Evolutionary conservation across 2,797 vertebrate species (phyloP).

Genomic region (Poecilia gillii): DNA sequence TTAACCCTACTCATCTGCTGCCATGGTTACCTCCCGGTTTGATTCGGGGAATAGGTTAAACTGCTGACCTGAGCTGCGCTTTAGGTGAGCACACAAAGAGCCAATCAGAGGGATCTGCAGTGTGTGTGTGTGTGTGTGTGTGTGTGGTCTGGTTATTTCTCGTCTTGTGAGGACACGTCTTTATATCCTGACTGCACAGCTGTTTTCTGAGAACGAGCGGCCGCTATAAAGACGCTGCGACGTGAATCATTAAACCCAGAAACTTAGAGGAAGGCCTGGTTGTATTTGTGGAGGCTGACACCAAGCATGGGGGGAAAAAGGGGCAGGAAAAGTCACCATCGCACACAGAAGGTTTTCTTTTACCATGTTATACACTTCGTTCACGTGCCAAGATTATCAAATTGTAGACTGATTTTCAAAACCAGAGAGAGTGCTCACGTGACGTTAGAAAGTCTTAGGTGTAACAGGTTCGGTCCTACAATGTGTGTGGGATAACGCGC

Average conservation of each 20-base stretch:
- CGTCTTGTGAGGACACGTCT: not conserved
- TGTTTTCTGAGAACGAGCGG: not conserved
- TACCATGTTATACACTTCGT: not conserved
- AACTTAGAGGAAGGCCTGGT: not conserved
- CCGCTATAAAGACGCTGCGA: not conserved
- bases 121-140: not conserved
- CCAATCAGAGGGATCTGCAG: not conserved
- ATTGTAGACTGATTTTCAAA: no score
- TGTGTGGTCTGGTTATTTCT: not conserved
- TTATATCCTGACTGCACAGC: not conserved
- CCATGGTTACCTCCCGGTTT: conserved; percentile 2
- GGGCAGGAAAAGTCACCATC: not conserved
- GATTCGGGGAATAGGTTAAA: conserved; percentile 12
- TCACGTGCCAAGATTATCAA: no score
- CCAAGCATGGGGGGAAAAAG: not conserved
- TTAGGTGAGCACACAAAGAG: conserved; percentile 2
- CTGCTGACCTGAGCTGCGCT: conserved; percentile 1
- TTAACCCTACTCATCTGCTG: not conserved
- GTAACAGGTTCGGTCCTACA: no score
- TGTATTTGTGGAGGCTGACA: not conserved
- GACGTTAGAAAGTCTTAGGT: no score
- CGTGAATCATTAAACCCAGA: not conserved
- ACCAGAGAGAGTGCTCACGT: no score
- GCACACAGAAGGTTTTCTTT: not conserved
- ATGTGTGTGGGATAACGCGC: no score